A percentile compares a stretch with the other conserved stretches of the same genome.
These are phyloP conservation scores for Prionace glauca DNA, from an alignment of 2,797 vertebrate species.

Conservation along the genomic window DNA sequence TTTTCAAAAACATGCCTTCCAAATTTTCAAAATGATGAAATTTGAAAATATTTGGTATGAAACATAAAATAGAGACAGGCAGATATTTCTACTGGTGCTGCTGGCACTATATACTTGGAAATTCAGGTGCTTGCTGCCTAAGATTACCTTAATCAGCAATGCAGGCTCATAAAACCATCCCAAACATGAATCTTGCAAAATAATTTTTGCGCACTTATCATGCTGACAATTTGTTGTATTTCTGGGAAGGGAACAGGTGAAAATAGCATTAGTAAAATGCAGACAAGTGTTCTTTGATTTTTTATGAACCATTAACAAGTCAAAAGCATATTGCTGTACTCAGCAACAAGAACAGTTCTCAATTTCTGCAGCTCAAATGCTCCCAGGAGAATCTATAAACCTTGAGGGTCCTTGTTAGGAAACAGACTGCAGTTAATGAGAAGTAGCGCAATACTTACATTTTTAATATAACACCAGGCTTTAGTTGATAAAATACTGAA, in stretches of 20 bases:
- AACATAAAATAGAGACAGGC: background rate
- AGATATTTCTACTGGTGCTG: background rate
- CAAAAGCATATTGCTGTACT: background rate
- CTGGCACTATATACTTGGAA: background rate
- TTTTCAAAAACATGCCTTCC: background rate
- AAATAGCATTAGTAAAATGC: background rate
- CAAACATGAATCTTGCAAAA: background rate
- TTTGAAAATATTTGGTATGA: background rate
- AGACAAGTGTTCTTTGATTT: background rate
- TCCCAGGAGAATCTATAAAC: background rate
- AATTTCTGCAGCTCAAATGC: background rate
- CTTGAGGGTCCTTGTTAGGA: background rate
- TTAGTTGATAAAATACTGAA: background rate
- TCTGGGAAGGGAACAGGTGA: background rate
- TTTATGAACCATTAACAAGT: background rate
- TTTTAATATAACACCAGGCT: background rate
- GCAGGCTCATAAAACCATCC: background rate
- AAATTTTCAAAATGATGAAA: background rate
- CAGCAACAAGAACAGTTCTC: background rate
- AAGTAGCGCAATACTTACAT: background rate
- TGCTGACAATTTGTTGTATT: background rate
- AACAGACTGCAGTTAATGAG: background rate
- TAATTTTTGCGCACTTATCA: background rate
- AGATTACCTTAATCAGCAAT: no score
- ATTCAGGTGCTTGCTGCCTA: background rate